These are phyloP conservation scores for Cyprinodon diabolis DNA, from an alignment of 2,797 vertebrate species.

Conservation along the genomic window DNA sequence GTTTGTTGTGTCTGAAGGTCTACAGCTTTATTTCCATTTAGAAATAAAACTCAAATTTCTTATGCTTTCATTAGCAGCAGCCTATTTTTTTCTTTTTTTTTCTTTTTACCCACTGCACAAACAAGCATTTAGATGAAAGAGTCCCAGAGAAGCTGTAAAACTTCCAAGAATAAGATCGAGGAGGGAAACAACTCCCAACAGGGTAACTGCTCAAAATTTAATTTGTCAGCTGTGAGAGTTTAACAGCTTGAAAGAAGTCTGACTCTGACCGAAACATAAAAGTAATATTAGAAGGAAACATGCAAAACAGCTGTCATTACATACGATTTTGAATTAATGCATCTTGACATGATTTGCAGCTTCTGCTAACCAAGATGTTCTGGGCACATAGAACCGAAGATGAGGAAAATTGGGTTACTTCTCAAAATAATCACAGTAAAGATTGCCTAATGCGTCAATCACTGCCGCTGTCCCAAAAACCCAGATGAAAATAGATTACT, in stretches of 20 bases:
- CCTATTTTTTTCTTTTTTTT: constrained; percentile 14
- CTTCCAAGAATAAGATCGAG: constrained; percentile 31
- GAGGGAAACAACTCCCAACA: constrained; percentile 47
- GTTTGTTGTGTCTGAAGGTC: constrained; percentile 31
- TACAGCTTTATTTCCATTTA: constrained; percentile 11
- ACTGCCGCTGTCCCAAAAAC: constrained; percentile 49
- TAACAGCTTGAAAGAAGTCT: constrained; percentile 44
- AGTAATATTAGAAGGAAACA: not conserved
- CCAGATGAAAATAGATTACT: constrained; percentile 46
- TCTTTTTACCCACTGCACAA: constrained; percentile 33
- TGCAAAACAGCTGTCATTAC: constrained; percentile 46
- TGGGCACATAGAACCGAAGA: not conserved
- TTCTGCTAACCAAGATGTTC: constrained; percentile 16
- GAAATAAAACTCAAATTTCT: constrained; percentile 22
- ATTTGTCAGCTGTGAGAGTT: constrained; percentile 49
- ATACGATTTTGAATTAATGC: constrained; percentile 29
- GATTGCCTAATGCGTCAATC: constrained; percentile 24
- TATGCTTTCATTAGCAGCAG: constrained; percentile 29
- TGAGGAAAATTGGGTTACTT: constrained; percentile 31
- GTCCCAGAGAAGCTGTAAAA: constrained; percentile 44
- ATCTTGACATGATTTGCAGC: constrained; percentile 30
- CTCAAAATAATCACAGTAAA: constrained; percentile 22
- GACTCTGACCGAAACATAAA: constrained; percentile 13
- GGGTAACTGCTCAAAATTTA: constrained; percentile 38
- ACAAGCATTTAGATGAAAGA: constrained; percentile 41